A percentile compares a stretch with the other conserved stretches of the same genome.
These are phyloP conservation scores for Cheilosia grossa DNA, from an alignment of 2,888 invertebrate species.

Conservation along the genomic window DNA sequence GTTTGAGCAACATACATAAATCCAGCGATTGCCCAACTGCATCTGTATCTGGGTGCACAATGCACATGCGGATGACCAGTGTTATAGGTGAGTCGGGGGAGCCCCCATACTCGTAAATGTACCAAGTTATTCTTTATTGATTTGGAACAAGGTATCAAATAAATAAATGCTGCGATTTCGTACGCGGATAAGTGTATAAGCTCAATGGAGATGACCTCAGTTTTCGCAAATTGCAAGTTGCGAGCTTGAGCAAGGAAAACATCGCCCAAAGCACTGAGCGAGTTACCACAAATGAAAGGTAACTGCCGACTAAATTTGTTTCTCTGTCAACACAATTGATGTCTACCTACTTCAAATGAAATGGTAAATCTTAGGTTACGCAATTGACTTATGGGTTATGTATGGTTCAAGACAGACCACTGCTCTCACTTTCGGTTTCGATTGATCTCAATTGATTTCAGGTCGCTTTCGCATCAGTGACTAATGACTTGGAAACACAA, in stretches of 20 bases:
- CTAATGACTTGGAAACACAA: too few relatives aligned
- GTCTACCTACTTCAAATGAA: too few relatives aligned
- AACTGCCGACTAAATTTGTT: too few relatives aligned
- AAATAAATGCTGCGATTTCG: slow-evolving; percentile 1
- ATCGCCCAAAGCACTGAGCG: not conserved
- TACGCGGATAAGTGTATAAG: not conserved
- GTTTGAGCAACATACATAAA: slow-evolving; percentile 55
- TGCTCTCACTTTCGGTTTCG: too few relatives aligned
- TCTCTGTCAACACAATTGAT: too few relatives aligned
- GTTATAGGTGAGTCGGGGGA: slow-evolving; percentile 21
- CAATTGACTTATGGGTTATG: too few relatives aligned
- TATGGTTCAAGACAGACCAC: too few relatives aligned
- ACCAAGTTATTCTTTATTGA: slow-evolving; percentile 63
- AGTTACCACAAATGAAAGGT: too few relatives aligned
- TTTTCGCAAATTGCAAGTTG: slow-evolving; percentile 41
- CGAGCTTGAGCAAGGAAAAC: not conserved
- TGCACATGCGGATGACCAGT: slow-evolving; percentile 7
- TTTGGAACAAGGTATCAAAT: slow-evolving; percentile 55
- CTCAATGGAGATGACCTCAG: slow-evolving; percentile 42
- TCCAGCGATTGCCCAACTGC: slow-evolving; percentile 41
- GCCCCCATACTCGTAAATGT: slow-evolving; percentile 47
- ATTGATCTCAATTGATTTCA: too few relatives aligned
- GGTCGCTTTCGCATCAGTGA: too few relatives aligned
- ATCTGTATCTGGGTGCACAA: slow-evolving; percentile 18
- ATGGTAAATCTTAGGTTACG: too few relatives aligned